Evolutionary conservation across 2,113 vertebrate genomes (phyloP).

Genomic region (Colistium nudipinnis): DNA sequence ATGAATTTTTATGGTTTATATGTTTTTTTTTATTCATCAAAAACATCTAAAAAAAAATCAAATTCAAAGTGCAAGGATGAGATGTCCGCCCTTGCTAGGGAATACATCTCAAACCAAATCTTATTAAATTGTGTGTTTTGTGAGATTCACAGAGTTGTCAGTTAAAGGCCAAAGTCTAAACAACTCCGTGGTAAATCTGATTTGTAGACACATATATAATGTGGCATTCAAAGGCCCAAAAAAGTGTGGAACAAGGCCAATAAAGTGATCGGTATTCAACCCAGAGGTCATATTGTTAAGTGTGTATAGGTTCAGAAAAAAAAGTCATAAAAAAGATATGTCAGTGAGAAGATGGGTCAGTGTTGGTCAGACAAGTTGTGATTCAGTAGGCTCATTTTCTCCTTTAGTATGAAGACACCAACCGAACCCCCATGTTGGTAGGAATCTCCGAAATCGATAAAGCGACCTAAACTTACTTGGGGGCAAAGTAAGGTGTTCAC

Average conservation of each 20-base stretch:
- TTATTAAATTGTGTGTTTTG: not conserved
- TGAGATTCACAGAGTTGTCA: not conserved
- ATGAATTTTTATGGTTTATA: no score
- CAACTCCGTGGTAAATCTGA: no score
- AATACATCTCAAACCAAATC: not conserved
- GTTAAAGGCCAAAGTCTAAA: no score
- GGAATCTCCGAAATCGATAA: constrained; percentile 11
- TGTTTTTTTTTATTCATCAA: no score
- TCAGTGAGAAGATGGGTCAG: not conserved
- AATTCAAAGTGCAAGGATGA: no score
- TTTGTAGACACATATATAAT: no score
- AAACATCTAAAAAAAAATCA: no score
- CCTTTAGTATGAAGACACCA: not conserved
- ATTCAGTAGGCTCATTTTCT: not conserved
- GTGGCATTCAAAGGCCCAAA: not conserved
- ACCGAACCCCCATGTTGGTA: not conserved
- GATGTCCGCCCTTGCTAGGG: no score
- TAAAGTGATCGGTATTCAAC: not conserved
- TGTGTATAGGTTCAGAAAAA: not conserved
- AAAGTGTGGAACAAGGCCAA: not conserved
- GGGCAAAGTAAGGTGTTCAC: constrained; percentile 15
- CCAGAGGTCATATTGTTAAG: not conserved
- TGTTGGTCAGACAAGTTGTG: constrained; percentile 23
- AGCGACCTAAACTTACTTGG: not conserved
- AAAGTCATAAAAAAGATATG: not conserved